Conservation (phyloP, 2,113 vertebrate species). For the Zootoca vivipara region DNA sequence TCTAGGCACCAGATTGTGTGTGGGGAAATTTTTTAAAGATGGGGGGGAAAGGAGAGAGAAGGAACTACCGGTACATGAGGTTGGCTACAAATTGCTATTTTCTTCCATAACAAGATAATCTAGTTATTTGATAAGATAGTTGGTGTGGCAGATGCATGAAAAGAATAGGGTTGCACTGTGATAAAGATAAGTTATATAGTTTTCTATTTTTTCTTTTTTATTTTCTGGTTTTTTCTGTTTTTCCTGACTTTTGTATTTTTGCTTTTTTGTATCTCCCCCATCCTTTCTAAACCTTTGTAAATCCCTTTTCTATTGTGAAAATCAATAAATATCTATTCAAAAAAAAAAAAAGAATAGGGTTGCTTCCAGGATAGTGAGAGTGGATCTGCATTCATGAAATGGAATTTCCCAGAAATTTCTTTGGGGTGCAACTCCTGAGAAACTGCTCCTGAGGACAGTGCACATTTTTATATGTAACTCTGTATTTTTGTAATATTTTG, state of each 20-base stretch:
- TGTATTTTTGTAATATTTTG: too few relatives aligned
- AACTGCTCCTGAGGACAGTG: not conserved
- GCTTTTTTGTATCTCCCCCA: too few relatives aligned
- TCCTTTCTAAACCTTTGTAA: too few relatives aligned
- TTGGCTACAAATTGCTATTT: constrained; percentile 36
- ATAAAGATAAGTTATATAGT: too few relatives aligned
- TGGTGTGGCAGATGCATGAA: not conserved
- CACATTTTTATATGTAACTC: not conserved
- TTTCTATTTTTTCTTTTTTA: too few relatives aligned
- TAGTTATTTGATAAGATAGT: not conserved
- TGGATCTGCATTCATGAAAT: not conserved
- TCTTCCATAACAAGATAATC: not conserved
- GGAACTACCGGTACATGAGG: not conserved
- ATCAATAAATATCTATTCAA: too few relatives aligned
- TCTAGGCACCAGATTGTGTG: not conserved
- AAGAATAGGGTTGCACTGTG: not conserved
- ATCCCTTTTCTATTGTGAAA: too few relatives aligned
- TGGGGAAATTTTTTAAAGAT: not conserved
- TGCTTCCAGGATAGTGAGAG: not conserved
- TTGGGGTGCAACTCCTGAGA: not conserved
- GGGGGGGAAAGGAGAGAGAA: not conserved
- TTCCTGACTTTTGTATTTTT: too few relatives aligned
- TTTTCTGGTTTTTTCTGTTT: too few relatives aligned
- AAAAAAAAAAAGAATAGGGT: not conserved
- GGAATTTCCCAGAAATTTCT: not conserved